These are phyloP conservation scores for Brachionus sp. DNA, from an alignment of 1,140 invertebrate species.

Conservation along the genomic window DNA sequence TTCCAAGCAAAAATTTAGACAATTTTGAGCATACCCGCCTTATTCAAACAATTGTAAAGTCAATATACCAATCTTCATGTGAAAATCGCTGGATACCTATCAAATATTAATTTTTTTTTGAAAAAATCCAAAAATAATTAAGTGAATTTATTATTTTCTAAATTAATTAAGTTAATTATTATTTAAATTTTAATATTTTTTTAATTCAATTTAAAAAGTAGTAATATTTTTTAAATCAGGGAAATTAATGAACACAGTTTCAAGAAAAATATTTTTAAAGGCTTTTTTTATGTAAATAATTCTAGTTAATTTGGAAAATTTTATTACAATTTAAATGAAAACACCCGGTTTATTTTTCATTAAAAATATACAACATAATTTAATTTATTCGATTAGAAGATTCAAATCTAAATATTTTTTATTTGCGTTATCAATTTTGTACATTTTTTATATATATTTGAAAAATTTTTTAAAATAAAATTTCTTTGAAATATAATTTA, in stretches of 20 bases:
- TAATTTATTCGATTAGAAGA: neutral
- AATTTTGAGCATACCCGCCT: conserved; percentile 23
- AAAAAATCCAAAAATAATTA: neutral
- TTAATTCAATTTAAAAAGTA: neutral
- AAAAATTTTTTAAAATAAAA: neutral
- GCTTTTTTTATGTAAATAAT: neutral
- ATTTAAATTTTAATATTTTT: neutral
- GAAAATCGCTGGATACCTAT: conserved; percentile 15
- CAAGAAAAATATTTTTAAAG: neutral
- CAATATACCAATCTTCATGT: neutral
- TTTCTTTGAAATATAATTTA: too few species aligned
- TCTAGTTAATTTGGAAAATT: neutral
- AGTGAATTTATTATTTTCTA: neutral
- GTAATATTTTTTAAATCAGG: neutral
- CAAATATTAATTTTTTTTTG: conserved; percentile 14
- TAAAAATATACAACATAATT: neutral
- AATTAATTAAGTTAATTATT: neutral
- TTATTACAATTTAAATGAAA: neutral
- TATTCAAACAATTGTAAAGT: neutral
- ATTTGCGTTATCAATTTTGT: neutral
- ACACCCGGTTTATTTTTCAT: neutral
- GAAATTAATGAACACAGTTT: neutral
- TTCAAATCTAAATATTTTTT: neutral
- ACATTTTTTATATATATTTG: neutral
- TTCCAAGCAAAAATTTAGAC: neutral